Evolutionary conservation across 2,888 invertebrate species (phyloP), one percentile per base, ranked within the genome.

Genomic region (Argynnis bischoffii): DNA sequence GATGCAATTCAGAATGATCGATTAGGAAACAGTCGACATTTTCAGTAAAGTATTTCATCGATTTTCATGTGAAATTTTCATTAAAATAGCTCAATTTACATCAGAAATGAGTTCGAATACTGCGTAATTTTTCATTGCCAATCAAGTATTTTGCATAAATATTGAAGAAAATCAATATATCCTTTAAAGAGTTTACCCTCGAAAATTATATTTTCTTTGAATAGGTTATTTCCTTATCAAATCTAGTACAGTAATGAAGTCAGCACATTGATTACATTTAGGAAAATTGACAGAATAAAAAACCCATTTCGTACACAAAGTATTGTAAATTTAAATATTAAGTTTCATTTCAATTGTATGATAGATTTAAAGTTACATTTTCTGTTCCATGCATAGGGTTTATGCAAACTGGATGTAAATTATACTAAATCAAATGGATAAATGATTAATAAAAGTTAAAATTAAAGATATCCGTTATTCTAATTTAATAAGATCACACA

Each of bases 41-140:
- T 26, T 35, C 18, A 31, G 61, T 18, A 18, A 53, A 31, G 35
- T 53, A 61, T 61, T 61, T 41, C 14, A 61, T 61, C 14, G 53
- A 53, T 15, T 53, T 41, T 61, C 51, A 18, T 6, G 18, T 16
- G 16, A 1, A 3, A 53, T 51, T 61, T 8, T 41, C 35, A 51
- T 61, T 61, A 14, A 51, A 61, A 61, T 51, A 51, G 14, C 13
- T 51, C 15, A 53, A 51, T 53, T 35, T 53, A 61, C 41, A 56
- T 56, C 56, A 56, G 56, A 56, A 31, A 41, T 56, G 55, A 56
- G 56, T 11, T 31, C 16, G 41, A 51, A 35, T 35, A 13, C n/a
- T 48, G 13, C 31, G 31, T 31, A 60, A 26, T 50, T 61, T 41
- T 18, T 50, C 51, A 35, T 53, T 41, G n/a, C 31, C 51, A 53